These are phyloP conservation scores for Tachyglossus aculeatus DNA, from an alignment of 2,797 vertebrate species.

Conservation along the genomic window DNA sequence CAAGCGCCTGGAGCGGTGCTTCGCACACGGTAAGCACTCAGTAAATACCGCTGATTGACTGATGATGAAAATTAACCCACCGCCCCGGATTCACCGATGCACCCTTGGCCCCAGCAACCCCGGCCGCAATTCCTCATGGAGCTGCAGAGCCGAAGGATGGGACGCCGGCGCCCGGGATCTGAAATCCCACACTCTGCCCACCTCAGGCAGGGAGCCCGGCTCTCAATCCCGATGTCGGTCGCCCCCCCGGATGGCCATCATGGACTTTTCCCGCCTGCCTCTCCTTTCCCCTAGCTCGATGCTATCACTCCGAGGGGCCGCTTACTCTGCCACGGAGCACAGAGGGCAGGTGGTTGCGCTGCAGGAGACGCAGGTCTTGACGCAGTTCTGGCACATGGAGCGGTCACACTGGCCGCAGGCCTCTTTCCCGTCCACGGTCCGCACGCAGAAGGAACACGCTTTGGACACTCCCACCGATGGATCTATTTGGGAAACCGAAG, in stretches of 20 bases:
- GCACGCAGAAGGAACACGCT: slow-evolving; percentile 72
- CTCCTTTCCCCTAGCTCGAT: neutral
- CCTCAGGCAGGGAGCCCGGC: no score
- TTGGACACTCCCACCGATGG: slow-evolving; percentile 2
- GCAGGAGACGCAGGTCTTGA: slow-evolving; percentile 70
- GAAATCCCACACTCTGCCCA: no score
- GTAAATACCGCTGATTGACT: no score
- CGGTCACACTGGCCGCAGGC: slow-evolving; percentile 68
- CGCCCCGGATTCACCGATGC: no score
- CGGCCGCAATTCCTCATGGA: no score
- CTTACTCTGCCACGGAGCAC: slow-evolving; percentile 75
- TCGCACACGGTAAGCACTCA: no score
- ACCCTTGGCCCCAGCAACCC: no score
- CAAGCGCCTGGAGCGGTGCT: no score
- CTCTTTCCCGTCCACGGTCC: slow-evolving; percentile 59
- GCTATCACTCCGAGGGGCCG: slow-evolving; percentile 24
- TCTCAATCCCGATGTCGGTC: no score
- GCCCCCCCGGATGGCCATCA: neutral
- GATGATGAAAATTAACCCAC: no score
- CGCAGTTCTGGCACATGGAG: slow-evolving; percentile 68
- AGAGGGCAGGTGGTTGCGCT: slow-evolving; percentile 58
- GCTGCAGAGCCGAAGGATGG: no score
- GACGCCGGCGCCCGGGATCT: no score
- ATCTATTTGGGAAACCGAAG: slow-evolving; percentile 42
- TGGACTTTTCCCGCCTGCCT: neutral